Conservation (phyloP, 2,888 invertebrate genomes). For the Ditula angustiorana region DNA sequence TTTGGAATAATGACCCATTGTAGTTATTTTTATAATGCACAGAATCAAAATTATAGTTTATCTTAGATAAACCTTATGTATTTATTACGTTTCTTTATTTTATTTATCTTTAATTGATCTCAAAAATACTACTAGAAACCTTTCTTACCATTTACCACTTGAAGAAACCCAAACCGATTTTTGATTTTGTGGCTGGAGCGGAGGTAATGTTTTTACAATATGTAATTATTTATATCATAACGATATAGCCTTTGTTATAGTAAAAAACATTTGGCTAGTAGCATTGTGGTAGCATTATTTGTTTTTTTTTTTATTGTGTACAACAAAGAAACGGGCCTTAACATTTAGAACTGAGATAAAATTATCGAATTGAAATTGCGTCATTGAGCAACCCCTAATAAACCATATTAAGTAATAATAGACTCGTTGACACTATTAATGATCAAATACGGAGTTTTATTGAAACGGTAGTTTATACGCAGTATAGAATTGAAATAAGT, state of each 20-base stretch:
- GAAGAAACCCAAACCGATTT: conserved; percentile 14
- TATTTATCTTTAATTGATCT: neutral
- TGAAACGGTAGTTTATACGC: too few species aligned
- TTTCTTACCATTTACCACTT: neutral
- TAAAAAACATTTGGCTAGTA: neutral
- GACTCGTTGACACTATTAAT: too few species aligned
- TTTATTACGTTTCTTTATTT: too few species aligned
- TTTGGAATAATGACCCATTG: too few species aligned
- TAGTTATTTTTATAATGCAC: too few species aligned
- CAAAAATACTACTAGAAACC: neutral
- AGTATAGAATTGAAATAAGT: too few species aligned
- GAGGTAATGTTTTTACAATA: conserved; percentile 12
- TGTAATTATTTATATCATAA: conserved; percentile 3
- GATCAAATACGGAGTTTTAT: too few species aligned
- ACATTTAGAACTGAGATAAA: too few species aligned
- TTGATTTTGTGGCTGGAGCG: conserved; percentile 13
- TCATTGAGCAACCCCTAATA: too few species aligned
- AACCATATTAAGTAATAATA: too few species aligned
- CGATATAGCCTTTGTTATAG: neutral
- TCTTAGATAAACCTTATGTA: neutral
- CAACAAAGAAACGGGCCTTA: neutral
- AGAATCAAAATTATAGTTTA: neutral
- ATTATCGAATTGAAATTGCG: too few species aligned
- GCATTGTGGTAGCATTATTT: neutral
- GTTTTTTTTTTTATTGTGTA: neutral